Evolutionary conservation across 2,888 invertebrate species (phyloP), one percentile per base, ranked within the genome.

Genomic region (Eurytoma californica): DNA sequence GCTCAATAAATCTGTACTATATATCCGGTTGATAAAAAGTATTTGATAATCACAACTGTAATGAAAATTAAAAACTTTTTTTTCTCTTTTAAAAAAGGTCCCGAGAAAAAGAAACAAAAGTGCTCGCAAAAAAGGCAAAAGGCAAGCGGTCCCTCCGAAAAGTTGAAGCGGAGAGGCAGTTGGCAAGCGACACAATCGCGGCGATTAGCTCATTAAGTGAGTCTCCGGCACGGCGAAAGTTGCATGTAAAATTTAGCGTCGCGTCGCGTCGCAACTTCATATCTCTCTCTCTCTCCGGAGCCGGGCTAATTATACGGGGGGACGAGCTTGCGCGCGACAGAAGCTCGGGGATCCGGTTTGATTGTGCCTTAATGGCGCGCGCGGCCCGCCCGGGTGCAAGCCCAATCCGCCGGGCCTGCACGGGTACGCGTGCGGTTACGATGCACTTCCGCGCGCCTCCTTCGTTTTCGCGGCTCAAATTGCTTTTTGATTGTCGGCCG

Each of bases 301-400:
- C 58, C 58, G 58, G 18, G 63, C 61, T 69, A 76, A 76, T 76
- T 69, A 69, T 63, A 28, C 60, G 39, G 39, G 28, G 9, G 39
- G 53, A 20, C 16, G 28, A 47, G 24, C 24, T 16, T 18, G 28
- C 14, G 51, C 16, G 49, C 18, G 20, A 39, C 68, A 53, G 39
- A 9, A 47, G 7, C 24, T 5, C 47, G 30, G 39, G 69, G 55
- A 76, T 76, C 28, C 63, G 63, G 69, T 69, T 76, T 76, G 65
- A 76, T 76, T 76, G 55, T 65, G 63, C 55, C 68, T 55, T 76
- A 69, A 69, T 76, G 24, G 63, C 76, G 39, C 47, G 69, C 47
- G 55, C 20, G n/a, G n/a, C 24, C 2, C 1, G 24, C 24, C 24
- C 24, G 24, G 24, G 28, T n/a, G 28, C 57, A 61, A 76, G 61